phyloP scores from a whole-genome alignment of 2,888 invertebrate species.

The Coenonympha glycerion region DNA sequence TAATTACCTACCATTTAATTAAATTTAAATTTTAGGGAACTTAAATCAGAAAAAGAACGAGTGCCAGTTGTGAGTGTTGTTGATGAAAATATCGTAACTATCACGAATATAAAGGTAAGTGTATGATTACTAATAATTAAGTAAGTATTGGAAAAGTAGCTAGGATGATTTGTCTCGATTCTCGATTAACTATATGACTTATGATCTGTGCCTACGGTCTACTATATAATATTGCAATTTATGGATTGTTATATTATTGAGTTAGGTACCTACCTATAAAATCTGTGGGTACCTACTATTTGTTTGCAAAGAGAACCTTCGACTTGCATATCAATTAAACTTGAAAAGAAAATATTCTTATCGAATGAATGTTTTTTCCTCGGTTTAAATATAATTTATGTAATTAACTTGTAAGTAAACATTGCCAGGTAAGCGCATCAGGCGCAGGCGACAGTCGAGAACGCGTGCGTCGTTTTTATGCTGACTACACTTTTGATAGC shows the following conservation, averaged over 20 bases:
- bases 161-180: not conserved
- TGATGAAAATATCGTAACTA: constrained; percentile 67
- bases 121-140: not conserved
- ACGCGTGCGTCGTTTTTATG: constrained; percentile 77
- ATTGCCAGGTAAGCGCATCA: constrained; percentile 74
- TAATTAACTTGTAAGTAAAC: not conserved
- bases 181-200: too few relatives aligned
- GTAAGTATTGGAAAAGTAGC: not conserved
- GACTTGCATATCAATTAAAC: too few relatives aligned
- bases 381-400: not conserved
- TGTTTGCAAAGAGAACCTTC: too few relatives aligned
- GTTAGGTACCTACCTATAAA: too few relatives aligned
- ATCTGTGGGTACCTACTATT: too few relatives aligned
- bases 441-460: constrained; percentile 81
- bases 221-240: too few relatives aligned
- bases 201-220: too few relatives aligned
- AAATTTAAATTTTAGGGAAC: constrained; percentile 47
- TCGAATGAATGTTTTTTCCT: not conserved
- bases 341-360: too few relatives aligned
- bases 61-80: constrained; percentile 60
- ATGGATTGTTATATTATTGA: too few relatives aligned
- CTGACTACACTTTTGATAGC: constrained; percentile 80
- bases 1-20: not conserved
- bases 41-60: constrained; percentile 57
- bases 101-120: constrained; percentile 78